phyloP scores from a whole-genome alignment of 2,113 vertebrate genomes.

The Neolamprologus tretocephalus region DNA sequence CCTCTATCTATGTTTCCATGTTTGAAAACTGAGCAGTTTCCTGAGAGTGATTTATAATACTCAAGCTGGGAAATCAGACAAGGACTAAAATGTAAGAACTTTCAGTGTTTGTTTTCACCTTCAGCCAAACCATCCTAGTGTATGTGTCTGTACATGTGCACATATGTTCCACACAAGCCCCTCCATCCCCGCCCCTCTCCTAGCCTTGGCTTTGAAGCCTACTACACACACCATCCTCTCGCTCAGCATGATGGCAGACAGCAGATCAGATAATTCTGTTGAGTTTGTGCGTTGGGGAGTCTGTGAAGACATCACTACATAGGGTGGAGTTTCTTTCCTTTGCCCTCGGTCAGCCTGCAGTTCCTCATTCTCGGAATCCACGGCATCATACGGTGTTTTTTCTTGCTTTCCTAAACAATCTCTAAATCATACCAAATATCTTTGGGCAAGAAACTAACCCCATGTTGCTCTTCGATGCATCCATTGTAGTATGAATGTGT shows the following conservation, averaged over 20 bases:
- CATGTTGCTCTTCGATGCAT: background rate
- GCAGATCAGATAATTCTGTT: slow-evolving; percentile 84
- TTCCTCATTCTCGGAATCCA: background rate
- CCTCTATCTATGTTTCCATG: background rate
- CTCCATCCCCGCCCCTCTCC: background rate
- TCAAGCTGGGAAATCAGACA: slow-evolving; percentile 28
- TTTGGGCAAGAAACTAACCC: background rate
- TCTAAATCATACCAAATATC: background rate
- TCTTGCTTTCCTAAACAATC: background rate
- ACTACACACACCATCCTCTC: background rate
- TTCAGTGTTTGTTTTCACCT: background rate
- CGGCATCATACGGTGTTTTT: background rate
- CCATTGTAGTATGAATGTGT: background rate
- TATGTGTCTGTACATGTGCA: background rate
- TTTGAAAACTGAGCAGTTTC: background rate
- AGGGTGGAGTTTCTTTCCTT: slow-evolving; percentile 97
- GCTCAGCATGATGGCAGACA: slow-evolving; percentile 55
- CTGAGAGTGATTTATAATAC: slow-evolving; percentile 37
- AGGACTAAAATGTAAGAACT: background rate
- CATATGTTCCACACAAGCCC: slow-evolving; percentile 11
- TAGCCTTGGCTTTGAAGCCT: slow-evolving; percentile 6
- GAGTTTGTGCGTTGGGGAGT: slow-evolving; percentile 83
- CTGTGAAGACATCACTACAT: slow-evolving; percentile 96
- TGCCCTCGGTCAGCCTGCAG: background rate
- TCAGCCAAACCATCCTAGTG: background rate